These are phyloP conservation scores for Falco peregrinus DNA, from an alignment of 2,797 vertebrate genomes.

Conservation along the genomic window DNA sequence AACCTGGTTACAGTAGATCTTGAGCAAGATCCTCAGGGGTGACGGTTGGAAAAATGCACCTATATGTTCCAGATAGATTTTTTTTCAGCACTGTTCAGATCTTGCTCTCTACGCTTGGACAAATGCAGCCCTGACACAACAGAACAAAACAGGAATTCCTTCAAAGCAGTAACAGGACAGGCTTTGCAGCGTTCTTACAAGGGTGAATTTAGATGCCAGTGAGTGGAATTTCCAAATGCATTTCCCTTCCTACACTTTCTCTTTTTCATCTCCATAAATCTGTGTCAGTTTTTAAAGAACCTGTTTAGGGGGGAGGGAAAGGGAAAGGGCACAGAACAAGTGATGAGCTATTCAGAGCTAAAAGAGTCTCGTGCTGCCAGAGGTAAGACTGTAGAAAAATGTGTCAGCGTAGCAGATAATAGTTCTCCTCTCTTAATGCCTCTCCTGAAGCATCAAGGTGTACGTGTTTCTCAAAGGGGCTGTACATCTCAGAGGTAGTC, in stretches of 20 bases:
- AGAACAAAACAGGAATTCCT: conserved; percentile 22
- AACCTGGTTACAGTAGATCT: background rate
- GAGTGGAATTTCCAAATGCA: conserved; percentile 30
- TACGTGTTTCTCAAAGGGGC: conserved; percentile 39
- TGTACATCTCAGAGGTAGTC: conserved; percentile 15
- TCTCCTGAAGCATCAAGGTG: conserved; percentile 58
- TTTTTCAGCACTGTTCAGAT: background rate
- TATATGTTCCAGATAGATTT: background rate
- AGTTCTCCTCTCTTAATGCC: conserved; percentile 30
- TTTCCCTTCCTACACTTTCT: conserved; percentile 41
- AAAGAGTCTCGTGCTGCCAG: conserved; percentile 39
- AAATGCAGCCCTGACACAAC: background rate
- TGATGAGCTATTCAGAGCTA: conserved; percentile 48
- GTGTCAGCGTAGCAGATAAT: conserved; percentile 51
- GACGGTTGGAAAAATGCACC: background rate
- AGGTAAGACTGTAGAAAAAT: conserved; percentile 52
- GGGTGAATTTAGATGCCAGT: conserved; percentile 20
- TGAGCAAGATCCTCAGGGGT: background rate
- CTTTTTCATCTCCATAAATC: conserved; percentile 46
- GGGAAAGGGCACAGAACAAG: conserved; percentile 16
- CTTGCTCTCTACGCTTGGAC: background rate
- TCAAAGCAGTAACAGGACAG: background rate
- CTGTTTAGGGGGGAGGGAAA: conserved; percentile 24
- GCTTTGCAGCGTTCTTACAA: background rate
- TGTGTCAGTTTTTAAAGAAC: conserved; percentile 54